phyloP scores from a whole-genome alignment of 2,797 vertebrate species.

The Lacerta bilineata region DNA sequence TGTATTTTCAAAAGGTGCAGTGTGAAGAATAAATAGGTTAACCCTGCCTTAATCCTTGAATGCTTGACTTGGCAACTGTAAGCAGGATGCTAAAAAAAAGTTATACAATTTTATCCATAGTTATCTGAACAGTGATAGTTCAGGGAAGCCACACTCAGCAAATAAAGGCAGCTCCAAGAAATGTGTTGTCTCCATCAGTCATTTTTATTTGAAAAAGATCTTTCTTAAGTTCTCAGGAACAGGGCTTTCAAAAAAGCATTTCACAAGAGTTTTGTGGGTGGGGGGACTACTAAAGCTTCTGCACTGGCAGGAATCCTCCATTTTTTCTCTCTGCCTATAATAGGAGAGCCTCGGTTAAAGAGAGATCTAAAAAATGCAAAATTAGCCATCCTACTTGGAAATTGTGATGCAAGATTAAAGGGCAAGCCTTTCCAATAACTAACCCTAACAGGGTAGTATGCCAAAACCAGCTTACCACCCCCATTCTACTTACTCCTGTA shows the following conservation, averaged over 20 bases:
- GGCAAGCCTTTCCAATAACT: background rate
- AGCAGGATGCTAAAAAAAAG: conserved; percentile 3
- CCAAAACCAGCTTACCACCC: background rate
- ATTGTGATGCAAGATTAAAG: background rate
- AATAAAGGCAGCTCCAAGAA: background rate
- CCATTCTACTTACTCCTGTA: background rate
- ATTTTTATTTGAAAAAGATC: background rate
- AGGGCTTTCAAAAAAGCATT: too few relatives aligned
- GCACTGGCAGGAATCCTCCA: background rate
- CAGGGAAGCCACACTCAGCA: background rate
- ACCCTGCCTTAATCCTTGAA: background rate
- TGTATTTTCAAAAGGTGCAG: background rate
- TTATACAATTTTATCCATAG: background rate
- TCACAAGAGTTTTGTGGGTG: background rate
- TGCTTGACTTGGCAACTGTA: background rate
- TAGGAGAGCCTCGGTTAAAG: background rate
- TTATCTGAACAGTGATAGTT: background rate
- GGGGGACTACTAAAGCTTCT: background rate
- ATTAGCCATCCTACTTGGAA: background rate
- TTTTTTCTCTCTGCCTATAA: background rate
- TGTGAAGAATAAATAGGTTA: background rate
- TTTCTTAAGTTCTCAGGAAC: background rate
- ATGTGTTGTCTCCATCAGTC: background rate
- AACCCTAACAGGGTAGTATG: too few relatives aligned
- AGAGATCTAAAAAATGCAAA: background rate